Evolutionary conservation across 2,888 invertebrate species (phyloP), one percentile per base, ranked within the genome.

Genomic region (Rambutsinella grinnellia): DNA sequence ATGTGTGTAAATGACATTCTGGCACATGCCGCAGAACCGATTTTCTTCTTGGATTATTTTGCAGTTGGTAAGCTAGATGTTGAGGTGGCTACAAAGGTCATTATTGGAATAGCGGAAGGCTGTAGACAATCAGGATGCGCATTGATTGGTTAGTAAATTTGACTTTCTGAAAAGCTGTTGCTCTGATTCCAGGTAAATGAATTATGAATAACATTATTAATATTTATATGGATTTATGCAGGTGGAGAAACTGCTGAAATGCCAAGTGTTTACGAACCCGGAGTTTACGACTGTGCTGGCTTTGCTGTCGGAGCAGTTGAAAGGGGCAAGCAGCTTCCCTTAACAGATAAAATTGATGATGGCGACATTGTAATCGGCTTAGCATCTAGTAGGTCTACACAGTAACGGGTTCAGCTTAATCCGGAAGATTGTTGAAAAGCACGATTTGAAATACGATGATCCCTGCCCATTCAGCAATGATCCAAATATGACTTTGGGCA

Each of bases 1-100:
- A 97, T 98, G 96, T 97, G 97, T 85, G 97, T 95, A 56, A 99
- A 99, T 88, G 97, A 99, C 87, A 92, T 99, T 63, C 88, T 99
- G 60, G 96, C 96, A 82, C 94, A 96, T 78, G 98, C 97, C 54
- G 99, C 97, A 0, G 95, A 96, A 85, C 97, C 99, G 0, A 89
- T 99, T 81, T 97, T 95, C 84, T 99, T 99, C 88, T 88, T 99
- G 19, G 99, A 99, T 89, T 99, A 99, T 87, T 96, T 96, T 87
- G 97, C 98, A 23, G 95, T 95, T 85, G 96, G 97, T 0, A 89
- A 91, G 65, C 88, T 99, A 75, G 91, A 95, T 84, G 92, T 95
- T 0, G 89, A 90, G 0, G 89, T 92, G 0, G 94, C 96, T 0
- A 89, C 91, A 2, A 89, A 91, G 79, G 94, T 99, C 15, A 90